phyloP scores from a whole-genome alignment of 2,113 vertebrate genomes.

The Epinephelus cyanopodus region DNA sequence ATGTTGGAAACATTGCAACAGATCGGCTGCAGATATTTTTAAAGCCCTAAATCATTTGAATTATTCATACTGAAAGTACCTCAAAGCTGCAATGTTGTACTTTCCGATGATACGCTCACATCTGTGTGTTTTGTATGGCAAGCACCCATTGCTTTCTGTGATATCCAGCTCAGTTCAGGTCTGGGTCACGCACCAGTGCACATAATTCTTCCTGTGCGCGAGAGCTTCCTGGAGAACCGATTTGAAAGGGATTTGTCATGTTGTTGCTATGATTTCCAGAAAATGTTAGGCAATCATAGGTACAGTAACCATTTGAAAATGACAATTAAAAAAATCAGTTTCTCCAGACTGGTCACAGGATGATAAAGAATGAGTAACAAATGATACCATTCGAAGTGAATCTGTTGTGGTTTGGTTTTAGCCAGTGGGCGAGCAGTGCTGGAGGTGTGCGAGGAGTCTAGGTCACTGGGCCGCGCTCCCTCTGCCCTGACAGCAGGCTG shows the following conservation, averaged over 20 bases:
- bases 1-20: background rate
- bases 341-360: slow-evolving; percentile 22
- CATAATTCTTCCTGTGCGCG: background rate
- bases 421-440: slow-evolving; percentile 48
- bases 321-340: background rate
- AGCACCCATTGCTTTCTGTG: background rate
- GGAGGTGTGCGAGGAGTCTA: slow-evolving; percentile 56
- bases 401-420: slow-evolving; percentile 10
- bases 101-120: slow-evolving; percentile 45
- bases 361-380: slow-evolving; percentile 27
- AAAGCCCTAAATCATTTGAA: slow-evolving; percentile 32
- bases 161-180: slow-evolving; percentile 33
- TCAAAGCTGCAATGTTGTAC: slow-evolving; percentile 32
- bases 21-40: slow-evolving; percentile 26
- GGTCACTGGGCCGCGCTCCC: slow-evolving; percentile 65
- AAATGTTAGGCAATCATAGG: slow-evolving; percentile 1
- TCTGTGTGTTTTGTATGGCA: background rate
- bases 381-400: background rate
- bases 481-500: slow-evolving; percentile 38
- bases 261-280: slow-evolving; percentile 16
- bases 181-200: slow-evolving; percentile 1
- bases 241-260: background rate
- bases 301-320: background rate
- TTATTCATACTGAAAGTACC: slow-evolving; percentile 53
- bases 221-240: background rate